A percentile compares a stretch with the other conserved stretches of the same genome.
These are phyloP conservation scores for Macheiramphus alcinus DNA, from an alignment of 2,113 vertebrate species.

Conservation along the genomic window DNA sequence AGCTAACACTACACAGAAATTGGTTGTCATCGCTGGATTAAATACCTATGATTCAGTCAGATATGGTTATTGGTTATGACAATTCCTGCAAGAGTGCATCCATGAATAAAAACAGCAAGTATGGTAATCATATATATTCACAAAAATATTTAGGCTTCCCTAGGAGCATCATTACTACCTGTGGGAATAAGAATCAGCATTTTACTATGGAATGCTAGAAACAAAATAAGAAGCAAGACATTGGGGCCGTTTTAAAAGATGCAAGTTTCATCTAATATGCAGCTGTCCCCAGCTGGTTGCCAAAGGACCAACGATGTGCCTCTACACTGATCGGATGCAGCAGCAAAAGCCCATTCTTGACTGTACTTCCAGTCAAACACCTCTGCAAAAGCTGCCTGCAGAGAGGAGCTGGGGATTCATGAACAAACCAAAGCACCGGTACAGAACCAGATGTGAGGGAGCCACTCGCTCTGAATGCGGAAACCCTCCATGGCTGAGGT, in stretches of 20 bases:
- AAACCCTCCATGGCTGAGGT: neutral
- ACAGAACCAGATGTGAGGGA: neutral
- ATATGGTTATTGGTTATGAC: neutral
- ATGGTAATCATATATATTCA: neutral
- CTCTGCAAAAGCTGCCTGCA: neutral
- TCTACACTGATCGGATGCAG: neutral
- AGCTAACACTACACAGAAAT: neutral
- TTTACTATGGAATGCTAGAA: neutral
- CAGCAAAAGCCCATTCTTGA: neutral
- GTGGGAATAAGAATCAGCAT: neutral
- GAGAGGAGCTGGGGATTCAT: neutral
- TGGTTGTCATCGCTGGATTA: neutral
- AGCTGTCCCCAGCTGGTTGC: neutral
- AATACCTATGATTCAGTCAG: neutral
- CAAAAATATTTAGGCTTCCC: neutral
- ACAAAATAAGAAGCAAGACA: neutral
- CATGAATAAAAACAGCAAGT: neutral
- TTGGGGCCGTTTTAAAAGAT: neutral
- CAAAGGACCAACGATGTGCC: neutral
- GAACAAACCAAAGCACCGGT: neutral
- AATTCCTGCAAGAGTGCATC: neutral
- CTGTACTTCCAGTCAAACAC: neutral
- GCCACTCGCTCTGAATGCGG: accelerated
- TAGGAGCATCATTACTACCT: neutral
- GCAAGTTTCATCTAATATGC: neutral